A percentile compares a stretch with the other conserved stretches of the same genome.
These are phyloP conservation scores for Osmoderma eremita DNA, from an alignment of 2,888 invertebrate species.

Conservation along the genomic window DNA sequence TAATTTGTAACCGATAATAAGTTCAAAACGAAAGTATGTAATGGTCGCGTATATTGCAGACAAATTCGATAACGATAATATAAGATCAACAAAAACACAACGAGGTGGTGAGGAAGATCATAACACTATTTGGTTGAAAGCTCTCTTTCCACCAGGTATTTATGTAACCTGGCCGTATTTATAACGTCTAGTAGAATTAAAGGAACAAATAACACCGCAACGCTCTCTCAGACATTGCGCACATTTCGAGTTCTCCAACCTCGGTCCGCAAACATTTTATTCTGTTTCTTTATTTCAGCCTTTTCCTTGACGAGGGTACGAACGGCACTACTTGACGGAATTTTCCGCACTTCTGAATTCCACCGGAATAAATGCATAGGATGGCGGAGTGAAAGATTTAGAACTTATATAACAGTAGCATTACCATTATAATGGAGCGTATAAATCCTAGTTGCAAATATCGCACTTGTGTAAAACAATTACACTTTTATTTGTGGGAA, in stretches of 20 bases:
- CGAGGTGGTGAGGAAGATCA: too few species aligned
- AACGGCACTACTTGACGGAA: constrained; percentile 13
- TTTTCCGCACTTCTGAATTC: constrained; percentile 6
- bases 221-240: not conserved
- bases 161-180: too few species aligned
- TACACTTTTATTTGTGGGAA: constrained; percentile 1
- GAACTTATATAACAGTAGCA: constrained; percentile 2
- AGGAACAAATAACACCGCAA: not conserved
- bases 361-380: not conserved
- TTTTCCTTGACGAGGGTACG: constrained; percentile 2
- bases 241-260: constrained; percentile 17
- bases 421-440: constrained; percentile 21
- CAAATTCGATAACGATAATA: too few species aligned
- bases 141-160: too few species aligned
- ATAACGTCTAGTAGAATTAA: too few species aligned
- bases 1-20: too few species aligned
- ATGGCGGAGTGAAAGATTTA: constrained; percentile 6
- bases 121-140: too few species aligned
- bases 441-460: constrained; percentile 19
- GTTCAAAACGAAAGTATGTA: too few species aligned
- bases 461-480: constrained; percentile 19
- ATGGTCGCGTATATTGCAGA: too few species aligned
- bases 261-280: constrained; percentile 10
- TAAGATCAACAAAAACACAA: too few species aligned
- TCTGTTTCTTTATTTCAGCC: not conserved